phyloP scores from a whole-genome alignment of 2,113 vertebrate genomes.

The Alexandromys fortis region DNA sequence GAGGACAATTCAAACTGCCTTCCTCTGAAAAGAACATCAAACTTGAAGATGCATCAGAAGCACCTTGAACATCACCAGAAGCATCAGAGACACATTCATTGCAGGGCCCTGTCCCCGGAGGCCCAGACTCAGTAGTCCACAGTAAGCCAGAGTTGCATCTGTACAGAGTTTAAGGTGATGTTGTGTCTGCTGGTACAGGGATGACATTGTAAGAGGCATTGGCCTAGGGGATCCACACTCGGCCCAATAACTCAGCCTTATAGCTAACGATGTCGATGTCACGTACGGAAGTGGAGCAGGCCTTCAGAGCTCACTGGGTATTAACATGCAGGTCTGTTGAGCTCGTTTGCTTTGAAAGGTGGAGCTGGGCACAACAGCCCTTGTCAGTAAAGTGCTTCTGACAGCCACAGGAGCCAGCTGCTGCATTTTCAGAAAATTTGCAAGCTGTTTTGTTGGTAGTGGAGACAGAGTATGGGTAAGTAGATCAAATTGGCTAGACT shows the following conservation, averaged over 20 bases:
- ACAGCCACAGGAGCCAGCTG: not conserved
- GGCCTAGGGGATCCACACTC: not conserved
- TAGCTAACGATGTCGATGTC: not conserved
- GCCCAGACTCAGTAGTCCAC: not conserved
- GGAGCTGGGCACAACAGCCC: not conserved
- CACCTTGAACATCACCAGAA: not conserved
- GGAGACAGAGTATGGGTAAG: not conserved
- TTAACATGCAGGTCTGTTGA: not conserved
- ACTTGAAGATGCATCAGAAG: slow-evolving; percentile 30
- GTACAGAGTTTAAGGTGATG: not conserved
- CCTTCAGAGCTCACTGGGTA: not conserved
- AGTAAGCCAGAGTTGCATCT: not conserved
- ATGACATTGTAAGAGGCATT: not conserved
- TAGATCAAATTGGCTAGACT: not conserved
- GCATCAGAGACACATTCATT: not conserved
- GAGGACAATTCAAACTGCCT: not conserved
- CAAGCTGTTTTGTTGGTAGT: not conserved
- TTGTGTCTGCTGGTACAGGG: not conserved
- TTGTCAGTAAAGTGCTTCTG: not conserved
- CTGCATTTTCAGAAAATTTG: slow-evolving; percentile 38
- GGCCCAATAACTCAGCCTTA: not conserved
- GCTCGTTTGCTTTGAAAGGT: slow-evolving; percentile 24
- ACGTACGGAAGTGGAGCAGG: not conserved
- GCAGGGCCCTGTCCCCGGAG: not conserved
- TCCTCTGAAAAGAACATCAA: slow-evolving; percentile 26